Evolutionary conservation across 30 jellyfish, hydroid and myxozoan species (phyloP), one percentile per base, ranked within the genome.

Genomic region (Pelagia noctiluca): DNA sequence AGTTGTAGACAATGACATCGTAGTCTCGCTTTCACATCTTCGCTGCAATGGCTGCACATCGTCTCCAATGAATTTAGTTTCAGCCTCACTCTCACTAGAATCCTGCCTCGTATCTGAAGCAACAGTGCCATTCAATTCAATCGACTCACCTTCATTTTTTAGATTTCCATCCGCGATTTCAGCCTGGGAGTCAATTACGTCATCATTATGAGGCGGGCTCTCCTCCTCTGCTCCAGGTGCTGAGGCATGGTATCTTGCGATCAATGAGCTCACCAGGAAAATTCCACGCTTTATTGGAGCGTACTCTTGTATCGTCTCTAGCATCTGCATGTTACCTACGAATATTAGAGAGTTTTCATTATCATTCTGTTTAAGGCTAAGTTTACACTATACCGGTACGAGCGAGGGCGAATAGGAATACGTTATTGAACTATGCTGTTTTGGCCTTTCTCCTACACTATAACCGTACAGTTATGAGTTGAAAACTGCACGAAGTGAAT

Each of bases 271-370:
- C 57, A 83, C 50, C 69, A 46, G 71, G 21, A 37, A 63, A 62
- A 83, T 52, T 21, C 83, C 62, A 48, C 71, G 93, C 52, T 83
- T 83, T 73, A 83, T 61, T 37, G 93, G 93, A 13, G 71, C 87
- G 35, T 83, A 83, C 35, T 83, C 93, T 42, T 83, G 93, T 32
- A 83, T 83, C 18, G 86, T 83, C 63, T 83, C 93, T 30, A 83
- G 75, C 73, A 83, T 35, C 35, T 83, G 93, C 93, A 83, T 83
- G n/a, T 57, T 63, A 25, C 31, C 52, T 30, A 18, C 35, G 57
- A 42, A n/a, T n/a, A n/a, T n/a, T n/a, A n/a, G n/a, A n/a, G n/a
- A n/a, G n/a, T n/a, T n/a, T n/a, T n/a, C n/a, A n/a, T n/a, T n/a
- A n/a, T n/a, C n/a, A n/a, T n/a, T n/a, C n/a, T n/a, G n/a, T n/a